These are phyloP conservation scores for Gyps fulvus DNA, from an alignment of 2,113 vertebrate genomes.

Conservation along the genomic window DNA sequence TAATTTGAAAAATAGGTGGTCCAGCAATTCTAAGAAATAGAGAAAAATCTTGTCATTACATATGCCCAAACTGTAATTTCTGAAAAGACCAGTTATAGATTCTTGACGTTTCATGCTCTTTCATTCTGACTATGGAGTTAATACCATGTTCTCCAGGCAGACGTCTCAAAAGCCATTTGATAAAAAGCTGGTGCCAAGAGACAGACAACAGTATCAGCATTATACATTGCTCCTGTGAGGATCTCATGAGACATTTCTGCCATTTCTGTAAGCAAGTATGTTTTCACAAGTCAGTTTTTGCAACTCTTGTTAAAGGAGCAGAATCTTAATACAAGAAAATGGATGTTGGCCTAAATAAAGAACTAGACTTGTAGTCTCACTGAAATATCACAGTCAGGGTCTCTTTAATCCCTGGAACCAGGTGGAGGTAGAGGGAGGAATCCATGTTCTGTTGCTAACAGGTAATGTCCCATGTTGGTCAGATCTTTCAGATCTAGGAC, in stretches of 20 bases:
- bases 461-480: background rate
- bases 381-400: background rate
- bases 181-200: background rate
- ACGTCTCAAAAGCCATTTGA: background rate
- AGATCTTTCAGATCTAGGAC: background rate
- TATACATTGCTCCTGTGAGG: background rate
- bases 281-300: background rate
- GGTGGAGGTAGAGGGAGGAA: background rate
- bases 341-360: background rate
- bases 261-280: background rate
- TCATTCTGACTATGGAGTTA: background rate
- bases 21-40: background rate
- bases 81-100: background rate
- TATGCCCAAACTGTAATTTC: background rate
- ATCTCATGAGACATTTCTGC: background rate
- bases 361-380: background rate
- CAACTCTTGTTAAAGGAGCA: background rate
- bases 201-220: background rate
- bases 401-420: background rate
- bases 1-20: background rate
- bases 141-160: background rate
- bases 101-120: background rate
- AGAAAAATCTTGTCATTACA: background rate
- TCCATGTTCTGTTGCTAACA: background rate
- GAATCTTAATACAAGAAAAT: background rate